These are phyloP conservation scores for Callimorpha dominula DNA, from an alignment of 2,888 invertebrate species.

Conservation along the genomic window DNA sequence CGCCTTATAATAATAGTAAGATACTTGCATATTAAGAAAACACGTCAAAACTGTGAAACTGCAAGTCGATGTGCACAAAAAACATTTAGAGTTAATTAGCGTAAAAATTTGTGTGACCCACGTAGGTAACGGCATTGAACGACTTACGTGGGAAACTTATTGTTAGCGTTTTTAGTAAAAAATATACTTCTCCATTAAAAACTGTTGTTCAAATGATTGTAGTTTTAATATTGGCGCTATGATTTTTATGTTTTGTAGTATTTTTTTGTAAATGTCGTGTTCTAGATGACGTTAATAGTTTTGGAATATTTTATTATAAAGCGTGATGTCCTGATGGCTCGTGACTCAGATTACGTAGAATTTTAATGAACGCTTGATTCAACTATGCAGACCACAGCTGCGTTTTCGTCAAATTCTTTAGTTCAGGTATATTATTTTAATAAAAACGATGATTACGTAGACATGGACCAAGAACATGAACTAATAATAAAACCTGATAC, in stretches of 20 bases:
- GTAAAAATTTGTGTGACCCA: conserved; percentile 34
- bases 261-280: neutral
- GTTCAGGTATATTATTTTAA: too few species aligned
- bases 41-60: neutral
- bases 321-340: neutral
- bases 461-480: too few species aligned
- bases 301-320: neutral
- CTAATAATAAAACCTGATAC: too few species aligned
- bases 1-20: too few species aligned
- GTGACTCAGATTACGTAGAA: neutral
- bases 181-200: conserved; percentile 11
- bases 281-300: neutral
- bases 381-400: too few species aligned
- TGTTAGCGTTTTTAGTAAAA: conserved; percentile 17
- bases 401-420: too few species aligned
- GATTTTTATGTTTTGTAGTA: neutral
- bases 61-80: conserved; percentile 4
- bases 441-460: too few species aligned
- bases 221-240: neutral
- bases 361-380: neutral
- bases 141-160: conserved; percentile 50
- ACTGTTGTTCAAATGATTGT: conserved; percentile 3
- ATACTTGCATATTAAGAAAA: neutral
- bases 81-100: conserved; percentile 35
- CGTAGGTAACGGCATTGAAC: conserved; percentile 49